A percentile compares a stretch with the other conserved stretches of the same genome.
phyloP scores from a whole-genome alignment of 2,797 vertebrate genomes.

The Anabacerthia variegaticeps region DNA sequence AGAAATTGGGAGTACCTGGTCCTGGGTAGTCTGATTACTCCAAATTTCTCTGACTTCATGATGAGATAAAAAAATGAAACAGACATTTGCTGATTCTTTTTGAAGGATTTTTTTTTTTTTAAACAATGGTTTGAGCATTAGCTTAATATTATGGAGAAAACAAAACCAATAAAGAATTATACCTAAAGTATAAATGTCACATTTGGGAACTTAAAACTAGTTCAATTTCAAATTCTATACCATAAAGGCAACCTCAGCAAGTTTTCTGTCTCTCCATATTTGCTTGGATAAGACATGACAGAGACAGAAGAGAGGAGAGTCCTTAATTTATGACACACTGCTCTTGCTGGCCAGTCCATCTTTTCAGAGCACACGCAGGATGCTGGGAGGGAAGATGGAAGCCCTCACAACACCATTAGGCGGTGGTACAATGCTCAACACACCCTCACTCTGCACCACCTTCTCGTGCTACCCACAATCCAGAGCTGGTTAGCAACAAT shows the following conservation, averaged over 20 bases:
- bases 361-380: not conserved
- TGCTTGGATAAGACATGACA: not conserved
- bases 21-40: not conserved
- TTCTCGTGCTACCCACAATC: not conserved
- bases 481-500: not conserved
- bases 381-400: not conserved
- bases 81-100: not conserved
- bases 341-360: not conserved
- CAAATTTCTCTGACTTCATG: not conserved
- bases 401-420: not conserved
- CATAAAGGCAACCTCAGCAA: not conserved
- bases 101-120: not conserved
- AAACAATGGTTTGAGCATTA: not conserved
- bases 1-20: not conserved
- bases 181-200: not conserved
- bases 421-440: not conserved
- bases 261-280: not conserved
- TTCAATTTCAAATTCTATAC: no score
- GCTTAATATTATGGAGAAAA: not conserved
- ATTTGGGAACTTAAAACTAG: not conserved
- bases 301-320: not conserved
- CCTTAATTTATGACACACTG: not conserved
- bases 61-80: not conserved
- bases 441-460: not conserved
- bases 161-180: not conserved